Evolutionary conservation across 2,888 invertebrate genomes (phyloP).

Genomic region (Mesoligia furuncula): DNA sequence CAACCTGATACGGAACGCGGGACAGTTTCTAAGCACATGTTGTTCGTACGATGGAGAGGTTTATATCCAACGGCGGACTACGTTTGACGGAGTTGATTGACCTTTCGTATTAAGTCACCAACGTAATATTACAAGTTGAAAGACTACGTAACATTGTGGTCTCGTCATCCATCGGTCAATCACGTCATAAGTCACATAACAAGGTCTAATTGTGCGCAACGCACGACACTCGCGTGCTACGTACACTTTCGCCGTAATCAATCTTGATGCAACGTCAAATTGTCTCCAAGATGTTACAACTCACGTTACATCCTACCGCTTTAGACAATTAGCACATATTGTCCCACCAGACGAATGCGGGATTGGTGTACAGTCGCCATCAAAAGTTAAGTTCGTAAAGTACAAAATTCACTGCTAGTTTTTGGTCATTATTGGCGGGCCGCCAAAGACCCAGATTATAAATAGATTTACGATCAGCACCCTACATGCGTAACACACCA

Average conservation of each 20-base stretch:
- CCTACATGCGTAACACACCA: no score
- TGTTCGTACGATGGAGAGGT: background rate
- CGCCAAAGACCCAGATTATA: background rate
- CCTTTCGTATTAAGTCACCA: background rate
- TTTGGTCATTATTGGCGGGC: background rate
- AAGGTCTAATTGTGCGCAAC: constrained; percentile 76
- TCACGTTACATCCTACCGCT: constrained; percentile 57
- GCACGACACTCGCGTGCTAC: constrained; percentile 58
- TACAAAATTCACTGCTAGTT: background rate
- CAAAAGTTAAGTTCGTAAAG: constrained; percentile 6
- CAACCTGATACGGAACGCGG: no score
- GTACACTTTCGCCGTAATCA: constrained; percentile 74
- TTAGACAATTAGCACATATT: constrained; percentile 72
- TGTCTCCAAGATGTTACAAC: constrained; percentile 56
- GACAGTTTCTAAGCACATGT: no score
- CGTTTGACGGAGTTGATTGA: background rate
- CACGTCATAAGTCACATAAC: constrained; percentile 58
- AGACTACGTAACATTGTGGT: constrained; percentile 4
- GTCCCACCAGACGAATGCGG: constrained; percentile 60
- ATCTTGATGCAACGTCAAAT: constrained; percentile 71
- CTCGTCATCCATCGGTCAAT: constrained; percentile 13
- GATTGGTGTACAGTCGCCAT: constrained; percentile 64
- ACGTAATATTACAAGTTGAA: background rate
- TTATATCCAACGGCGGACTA: background rate
- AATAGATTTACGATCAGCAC: background rate